phyloP scores from a whole-genome alignment of 2,888 invertebrate genomes.

The Synanthedon tipuliformis region DNA sequence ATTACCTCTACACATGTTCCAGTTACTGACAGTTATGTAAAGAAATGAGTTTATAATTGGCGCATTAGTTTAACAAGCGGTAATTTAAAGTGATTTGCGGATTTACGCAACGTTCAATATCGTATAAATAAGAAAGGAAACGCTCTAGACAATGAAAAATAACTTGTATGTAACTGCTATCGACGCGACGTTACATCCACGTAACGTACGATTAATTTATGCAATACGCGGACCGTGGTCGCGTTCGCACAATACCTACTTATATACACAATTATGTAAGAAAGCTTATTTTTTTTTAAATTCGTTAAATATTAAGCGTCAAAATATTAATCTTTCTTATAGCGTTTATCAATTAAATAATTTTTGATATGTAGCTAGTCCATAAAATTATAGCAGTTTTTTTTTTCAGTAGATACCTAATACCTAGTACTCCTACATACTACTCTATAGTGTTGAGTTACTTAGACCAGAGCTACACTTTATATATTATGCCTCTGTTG shows the following conservation, averaged over 20 bases:
- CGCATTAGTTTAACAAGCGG: neutral
- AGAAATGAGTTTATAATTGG: conserved; percentile 1
- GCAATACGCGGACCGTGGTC: neutral
- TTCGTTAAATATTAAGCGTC: no score
- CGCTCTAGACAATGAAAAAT: conserved; percentile 65
- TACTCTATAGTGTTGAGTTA: no score
- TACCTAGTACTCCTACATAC: no score
- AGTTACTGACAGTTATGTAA: neutral
- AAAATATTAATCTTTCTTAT: no score
- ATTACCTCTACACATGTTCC: neutral
- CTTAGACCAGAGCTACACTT: no score
- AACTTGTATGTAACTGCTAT: conserved; percentile 37
- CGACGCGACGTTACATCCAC: conserved; percentile 21
- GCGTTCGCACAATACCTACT: neutral
- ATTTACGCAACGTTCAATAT: conserved; percentile 37
- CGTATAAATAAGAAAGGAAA: conserved; percentile 42
- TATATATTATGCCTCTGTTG: no score
- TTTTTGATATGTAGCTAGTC: no score
- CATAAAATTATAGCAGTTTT: no score
- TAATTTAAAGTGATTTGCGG: conserved; percentile 8
- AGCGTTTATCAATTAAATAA: no score
- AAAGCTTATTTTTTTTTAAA: no score
- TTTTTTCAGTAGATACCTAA: no score
- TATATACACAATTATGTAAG: neutral
- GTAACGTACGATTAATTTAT: neutral